Base-by-base conservation (phyloP, 2,888 invertebrate genomes). In the Neria commutata region DNA sequence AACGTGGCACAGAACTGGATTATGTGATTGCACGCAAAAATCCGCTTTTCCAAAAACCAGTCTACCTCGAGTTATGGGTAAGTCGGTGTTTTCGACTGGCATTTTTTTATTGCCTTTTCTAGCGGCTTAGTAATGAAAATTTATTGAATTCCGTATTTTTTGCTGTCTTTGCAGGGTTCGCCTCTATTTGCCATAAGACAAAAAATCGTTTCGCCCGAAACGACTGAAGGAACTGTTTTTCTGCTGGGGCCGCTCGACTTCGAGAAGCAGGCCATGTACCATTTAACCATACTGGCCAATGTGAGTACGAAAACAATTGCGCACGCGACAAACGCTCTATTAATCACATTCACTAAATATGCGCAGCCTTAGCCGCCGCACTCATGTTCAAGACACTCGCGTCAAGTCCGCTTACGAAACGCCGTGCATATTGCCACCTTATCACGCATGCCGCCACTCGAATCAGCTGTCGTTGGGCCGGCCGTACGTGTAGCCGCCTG, bases 251-350 rank as follows among this genome's bases (percentile, higher is more conserved):
- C 89, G 64, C 83, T 95, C 71, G 95, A 95, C 82, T 95, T 94
- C 75, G 95, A 95, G 79, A 91, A 88, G 53, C 91, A 91, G 80
- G 92, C 93, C 53, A 91, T 94, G 86, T 93, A 94, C 81, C 91
- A 91, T 71, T 83, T 95, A 65, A 91, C 90, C n/a, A 86, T 95
- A 70, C 86, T 92, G 65, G 94, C 94, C 17, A 90, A 92, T 85
- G 95, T 95, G 87, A 87, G 90, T 84, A 71, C 24, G 19, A 6
- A 14, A 21, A 14, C 1, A 33, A 17, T 6, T 23, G 8, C 2
- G 8, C 6, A 40, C 23, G 14, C 45, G 23, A 46, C 19, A 4
- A 21, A 16, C 23, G 23, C 10, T 21, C 23, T 3, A 21, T 16
- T 14, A 21, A 46, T 46, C 45, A 29, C 29, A 29, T 29, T 29